Evolutionary conservation across 2,113 vertebrate species (phyloP), one percentile per base, ranked within the genome.

Genomic region (Synodontis membranacea): DNA sequence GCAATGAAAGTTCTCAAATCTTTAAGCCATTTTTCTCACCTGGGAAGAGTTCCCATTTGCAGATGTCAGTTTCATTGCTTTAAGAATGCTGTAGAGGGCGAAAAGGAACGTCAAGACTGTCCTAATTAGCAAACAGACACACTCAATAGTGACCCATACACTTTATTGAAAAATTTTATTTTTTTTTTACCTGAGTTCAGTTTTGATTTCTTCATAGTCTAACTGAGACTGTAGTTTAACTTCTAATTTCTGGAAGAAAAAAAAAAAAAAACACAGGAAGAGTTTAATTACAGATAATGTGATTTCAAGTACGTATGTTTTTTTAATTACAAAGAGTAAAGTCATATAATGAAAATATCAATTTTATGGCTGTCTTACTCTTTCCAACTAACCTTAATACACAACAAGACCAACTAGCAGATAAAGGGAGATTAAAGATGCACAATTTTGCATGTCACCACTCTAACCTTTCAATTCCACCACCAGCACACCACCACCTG

Each of bases 161-260:
- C 25, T 54, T 42, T 21, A 48, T 25, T 37, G 12, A 83, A 83
- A 48, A 83, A 19, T 39, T 48, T 83, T 83, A 34, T 21, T n/a
- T 44, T 62, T 44, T 58, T 4, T 86, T 93, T 93, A 99, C 98
- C 97, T 98, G 92, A 99, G 95, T 92, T 99, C 98, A 0, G 97
- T 98, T 95, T 99, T 99, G 93, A 98, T 98, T 94, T 99, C 97
- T 91, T 99, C 97, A 0, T 99, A 99, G 94, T 99, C 97, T 0
- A 96, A 95, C 93, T 99, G 98, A 0, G 96, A 96, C 91, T 96
- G 96, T 54, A 99, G 94, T 94, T 98, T 99, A 92, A 96, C 96
- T 93, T 99, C 98, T 94, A 99, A 95, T 92, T 96, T 94, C 95
- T 96, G 91, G 62, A 7, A 44, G 28, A 42, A 90, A 5, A 70